Percentiles rank a stretch among this genome's conserved stretches.
phyloP scores from a whole-genome alignment of 2,797 vertebrate species.

The Artibeus jamaicensis region DNA sequence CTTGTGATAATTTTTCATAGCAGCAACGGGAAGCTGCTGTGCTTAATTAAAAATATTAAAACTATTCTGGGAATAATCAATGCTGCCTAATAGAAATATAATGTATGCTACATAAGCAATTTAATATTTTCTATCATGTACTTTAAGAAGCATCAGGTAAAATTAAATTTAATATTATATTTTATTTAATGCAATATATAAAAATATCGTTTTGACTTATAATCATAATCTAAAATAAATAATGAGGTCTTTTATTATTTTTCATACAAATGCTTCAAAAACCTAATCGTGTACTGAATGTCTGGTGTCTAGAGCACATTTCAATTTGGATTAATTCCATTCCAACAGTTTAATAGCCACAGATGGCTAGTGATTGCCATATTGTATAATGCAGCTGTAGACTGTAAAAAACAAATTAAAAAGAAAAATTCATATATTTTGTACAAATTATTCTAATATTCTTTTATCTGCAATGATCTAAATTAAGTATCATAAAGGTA shows the following conservation, averaged over 20 bases:
- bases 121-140: not conserved
- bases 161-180: not conserved
- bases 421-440: not conserved
- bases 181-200: not conserved
- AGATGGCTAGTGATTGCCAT: not conserved
- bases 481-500: not conserved
- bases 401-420: not conserved
- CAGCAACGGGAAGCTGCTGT: not conserved
- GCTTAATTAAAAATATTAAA: not conserved
- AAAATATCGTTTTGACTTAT: not conserved
- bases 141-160: not conserved
- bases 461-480: not conserved
- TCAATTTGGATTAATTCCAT: not conserved
- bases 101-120: not conserved
- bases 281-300: not conserved
- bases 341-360: not conserved
- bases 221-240: not conserved
- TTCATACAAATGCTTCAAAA: not conserved
- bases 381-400: not conserved
- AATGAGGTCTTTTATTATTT: not conserved
- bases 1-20: not conserved
- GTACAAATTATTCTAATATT: not conserved
- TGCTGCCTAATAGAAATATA: constrained; percentile 16
- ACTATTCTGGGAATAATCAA: not conserved
- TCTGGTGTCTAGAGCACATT: not conserved